These are phyloP conservation scores for Cygnus atratus DNA, from an alignment of 2,113 vertebrate genomes.

Conservation along the genomic window DNA sequence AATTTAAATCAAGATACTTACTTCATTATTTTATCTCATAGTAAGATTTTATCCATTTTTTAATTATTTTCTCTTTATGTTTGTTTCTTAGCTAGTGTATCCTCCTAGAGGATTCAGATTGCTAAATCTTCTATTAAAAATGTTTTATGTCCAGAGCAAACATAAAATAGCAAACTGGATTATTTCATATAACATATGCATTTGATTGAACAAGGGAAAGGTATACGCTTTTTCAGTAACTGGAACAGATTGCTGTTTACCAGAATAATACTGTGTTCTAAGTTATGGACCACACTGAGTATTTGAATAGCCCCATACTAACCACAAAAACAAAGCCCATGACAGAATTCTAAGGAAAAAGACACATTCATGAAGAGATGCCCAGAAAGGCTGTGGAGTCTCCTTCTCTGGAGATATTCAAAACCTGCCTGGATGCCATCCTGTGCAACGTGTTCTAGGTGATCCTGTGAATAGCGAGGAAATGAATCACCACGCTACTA, in stretches of 20 bases:
- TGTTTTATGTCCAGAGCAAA: neutral
- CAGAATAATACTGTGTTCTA: neutral
- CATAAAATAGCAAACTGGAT: neutral
- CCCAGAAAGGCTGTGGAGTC: no score
- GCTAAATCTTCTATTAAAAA: neutral
- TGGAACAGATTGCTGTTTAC: neutral
- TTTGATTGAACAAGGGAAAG: neutral
- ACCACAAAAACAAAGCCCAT: neutral
- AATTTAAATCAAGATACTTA: neutral
- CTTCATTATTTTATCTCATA: neutral
- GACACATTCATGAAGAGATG: neutral
- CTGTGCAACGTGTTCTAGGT: no score
- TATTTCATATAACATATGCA: neutral
- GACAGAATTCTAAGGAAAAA: neutral
- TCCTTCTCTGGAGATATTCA: no score
- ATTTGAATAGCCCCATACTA: neutral
- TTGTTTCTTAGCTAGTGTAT: neutral
- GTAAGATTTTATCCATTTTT: neutral
- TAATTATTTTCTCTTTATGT: neutral
- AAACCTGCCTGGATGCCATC: no score
- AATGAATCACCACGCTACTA: neutral
- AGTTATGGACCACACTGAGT: neutral
- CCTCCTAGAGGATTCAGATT: neutral
- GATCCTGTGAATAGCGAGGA: neutral
- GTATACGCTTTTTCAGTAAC: neutral